Percentiles rank a stretch among this genome's conserved stretches.
phyloP scores from a whole-genome alignment of 2,888 invertebrate species.

The Orchesella flavescens region DNA sequence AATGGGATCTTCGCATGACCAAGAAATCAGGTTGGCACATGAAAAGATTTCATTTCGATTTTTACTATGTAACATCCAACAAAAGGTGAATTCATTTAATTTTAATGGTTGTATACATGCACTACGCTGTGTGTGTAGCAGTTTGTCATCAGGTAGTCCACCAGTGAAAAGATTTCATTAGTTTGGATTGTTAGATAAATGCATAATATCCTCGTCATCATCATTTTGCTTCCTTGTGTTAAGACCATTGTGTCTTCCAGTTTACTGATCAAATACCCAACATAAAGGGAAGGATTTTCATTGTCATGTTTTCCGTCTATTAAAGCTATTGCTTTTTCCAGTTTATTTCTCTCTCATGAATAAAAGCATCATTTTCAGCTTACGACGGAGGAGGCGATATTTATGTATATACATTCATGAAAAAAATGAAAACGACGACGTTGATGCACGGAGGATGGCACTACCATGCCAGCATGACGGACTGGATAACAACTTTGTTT shows the following conservation, averaged over 20 bases:
- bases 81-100: no score
- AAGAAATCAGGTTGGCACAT: not conserved
- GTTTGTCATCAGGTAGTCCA: no score
- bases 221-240: no score
- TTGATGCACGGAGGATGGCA: constrained; percentile 51
- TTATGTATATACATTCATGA: constrained; percentile 17
- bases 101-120: no score
- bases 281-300: constrained; percentile 30
- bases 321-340: constrained; percentile 43
- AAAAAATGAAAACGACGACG: constrained; percentile 28
- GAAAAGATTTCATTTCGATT: not conserved
- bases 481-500: constrained; percentile 38
- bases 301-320: constrained; percentile 38
- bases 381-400: not conserved
- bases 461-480: constrained; percentile 47
- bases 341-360: constrained; percentile 17
- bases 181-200: not conserved
- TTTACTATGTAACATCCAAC: not conserved
- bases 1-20: constrained; percentile 54
- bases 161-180: not conserved
- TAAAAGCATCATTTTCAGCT: constrained; percentile 40
- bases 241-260: constrained; percentile 30
- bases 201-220: no score
- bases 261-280: constrained; percentile 45
- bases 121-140: no score